Percentiles rank a stretch among this genome's conserved stretches.
Conservation (phyloP, 1,140 invertebrate genomes). For the Drosophila nigromelanica region DNA sequence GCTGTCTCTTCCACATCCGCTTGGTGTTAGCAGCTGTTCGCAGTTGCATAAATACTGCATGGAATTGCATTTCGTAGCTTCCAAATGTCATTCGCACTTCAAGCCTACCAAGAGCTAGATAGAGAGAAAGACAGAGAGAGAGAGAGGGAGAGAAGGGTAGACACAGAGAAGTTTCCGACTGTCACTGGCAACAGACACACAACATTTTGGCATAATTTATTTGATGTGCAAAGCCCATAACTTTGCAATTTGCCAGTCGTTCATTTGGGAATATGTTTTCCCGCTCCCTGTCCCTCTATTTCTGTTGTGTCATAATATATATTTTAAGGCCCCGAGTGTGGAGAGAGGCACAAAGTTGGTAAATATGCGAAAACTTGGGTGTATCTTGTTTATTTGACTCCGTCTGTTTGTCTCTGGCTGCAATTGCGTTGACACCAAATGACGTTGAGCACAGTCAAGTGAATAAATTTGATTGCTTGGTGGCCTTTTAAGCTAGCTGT, state of each 20-base stretch:
- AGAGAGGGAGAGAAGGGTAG: not conserved
- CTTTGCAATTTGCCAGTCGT: constrained; percentile 48
- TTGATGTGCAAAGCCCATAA: constrained; percentile 45
- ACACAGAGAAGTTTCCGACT: constrained; percentile 9
- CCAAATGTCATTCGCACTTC: constrained; percentile 36
- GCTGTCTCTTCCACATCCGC: constrained; percentile 20
- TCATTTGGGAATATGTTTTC: constrained; percentile 35
- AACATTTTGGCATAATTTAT: constrained; percentile 48
- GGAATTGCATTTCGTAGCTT: constrained; percentile 41
- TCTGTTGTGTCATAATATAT: constrained; percentile 32
- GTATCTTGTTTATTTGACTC: constrained; percentile 8
- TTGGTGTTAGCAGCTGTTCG: constrained; percentile 40
- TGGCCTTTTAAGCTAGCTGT: not conserved
- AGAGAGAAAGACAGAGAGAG: not conserved
- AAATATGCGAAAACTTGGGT: constrained; percentile 19
- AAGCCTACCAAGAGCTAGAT: not conserved
- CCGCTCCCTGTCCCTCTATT: not conserved
- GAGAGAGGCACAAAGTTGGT: constrained; percentile 1
- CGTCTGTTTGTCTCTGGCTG: constrained; percentile 10
- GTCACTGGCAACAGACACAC: constrained; percentile 5
- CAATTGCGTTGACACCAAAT: constrained; percentile 11
- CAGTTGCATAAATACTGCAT: constrained; percentile 41
- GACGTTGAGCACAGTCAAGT: constrained; percentile 21
- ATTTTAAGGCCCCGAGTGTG: not conserved
- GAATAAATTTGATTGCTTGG: constrained; percentile 30